These are phyloP conservation scores for Drosophila kambysellisi DNA, from an alignment of 2,888 invertebrate genomes.

Conservation along the genomic window DNA sequence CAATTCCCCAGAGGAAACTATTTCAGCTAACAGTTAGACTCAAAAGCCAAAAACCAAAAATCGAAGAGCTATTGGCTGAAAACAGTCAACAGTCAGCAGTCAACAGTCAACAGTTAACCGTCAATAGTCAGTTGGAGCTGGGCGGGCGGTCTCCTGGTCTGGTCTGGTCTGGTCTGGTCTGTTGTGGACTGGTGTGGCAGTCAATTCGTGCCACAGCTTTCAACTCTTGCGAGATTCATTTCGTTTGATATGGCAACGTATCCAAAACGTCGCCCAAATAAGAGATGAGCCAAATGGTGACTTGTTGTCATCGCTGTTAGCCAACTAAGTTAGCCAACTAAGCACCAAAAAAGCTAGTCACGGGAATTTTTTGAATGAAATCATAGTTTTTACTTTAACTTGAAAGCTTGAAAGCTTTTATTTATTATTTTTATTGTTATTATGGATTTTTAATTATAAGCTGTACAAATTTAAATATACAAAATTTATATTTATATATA, in stretches of 20 bases:
- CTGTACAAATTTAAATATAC: too few species aligned
- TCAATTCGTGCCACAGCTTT: slow-evolving; percentile 62
- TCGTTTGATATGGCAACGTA: slow-evolving; percentile 47
- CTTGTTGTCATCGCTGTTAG: slow-evolving; percentile 21
- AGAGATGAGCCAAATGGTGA: slow-evolving; percentile 47
- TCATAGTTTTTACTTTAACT: neutral
- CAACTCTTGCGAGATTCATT: slow-evolving; percentile 45
- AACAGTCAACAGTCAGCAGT: slow-evolving; percentile 9
- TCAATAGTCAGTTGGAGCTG: slow-evolving; percentile 31
- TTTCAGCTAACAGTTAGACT: slow-evolving; percentile 36
- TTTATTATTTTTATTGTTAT: neutral
- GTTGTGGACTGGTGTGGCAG: slow-evolving; percentile 28
- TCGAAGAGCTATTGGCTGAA: slow-evolving; percentile 29
- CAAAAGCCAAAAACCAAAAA: slow-evolving; percentile 29
- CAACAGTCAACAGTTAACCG: slow-evolving; percentile 11
- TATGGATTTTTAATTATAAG: neutral
- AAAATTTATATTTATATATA: too few species aligned
- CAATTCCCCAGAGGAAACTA: slow-evolving; percentile 14
- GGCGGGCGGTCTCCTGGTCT: slow-evolving; percentile 33
- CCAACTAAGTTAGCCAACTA: neutral
- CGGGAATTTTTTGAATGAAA: neutral
- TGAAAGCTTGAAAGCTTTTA: neutral
- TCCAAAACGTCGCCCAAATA: slow-evolving; percentile 35
- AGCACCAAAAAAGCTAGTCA: slow-evolving; percentile 2
- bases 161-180: slow-evolving; percentile 8